phyloP scores from a whole-genome alignment of 2,113 vertebrate genomes.

The Heloderma charlesbogerti region DNA sequence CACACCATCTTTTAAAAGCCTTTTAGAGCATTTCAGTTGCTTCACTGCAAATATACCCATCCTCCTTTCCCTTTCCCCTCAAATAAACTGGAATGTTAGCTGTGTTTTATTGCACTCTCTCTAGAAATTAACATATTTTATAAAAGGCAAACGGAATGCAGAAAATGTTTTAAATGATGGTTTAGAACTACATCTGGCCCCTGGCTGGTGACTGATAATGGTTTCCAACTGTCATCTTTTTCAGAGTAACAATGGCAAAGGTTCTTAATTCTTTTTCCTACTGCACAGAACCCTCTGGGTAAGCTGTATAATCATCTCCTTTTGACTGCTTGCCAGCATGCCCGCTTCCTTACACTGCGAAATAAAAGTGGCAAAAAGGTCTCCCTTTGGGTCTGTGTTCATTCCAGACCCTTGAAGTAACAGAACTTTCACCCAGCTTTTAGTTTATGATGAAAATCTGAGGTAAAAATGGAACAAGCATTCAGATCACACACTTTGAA shows the following conservation, averaged over 20 bases:
- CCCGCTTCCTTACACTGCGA: constrained; percentile 12
- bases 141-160: constrained; percentile 13
- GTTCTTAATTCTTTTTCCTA: neutral
- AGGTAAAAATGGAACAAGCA: constrained; percentile 35
- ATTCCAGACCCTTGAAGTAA: neutral
- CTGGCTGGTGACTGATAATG: constrained; percentile 34
- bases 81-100: constrained; percentile 59
- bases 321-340: constrained; percentile 15
- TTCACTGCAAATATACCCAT: constrained; percentile 36
- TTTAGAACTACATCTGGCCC: constrained; percentile 40
- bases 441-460: neutral
- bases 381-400: neutral
- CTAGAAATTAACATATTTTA: constrained; percentile 33
- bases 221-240: constrained; percentile 23
- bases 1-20: constrained; percentile 36
- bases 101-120: constrained; percentile 49
- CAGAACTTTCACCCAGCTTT: constrained; percentile 21
- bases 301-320: constrained; percentile 21
- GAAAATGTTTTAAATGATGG: constrained; percentile 42
- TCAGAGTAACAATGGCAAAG: constrained; percentile 5
- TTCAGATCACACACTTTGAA: constrained; percentile 19
- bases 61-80: constrained; percentile 53
- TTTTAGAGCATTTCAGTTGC: constrained; percentile 40
- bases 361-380: constrained; percentile 19
- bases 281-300: neutral